These are phyloP conservation scores for Rutilus rutilus DNA, from an alignment of 2,113 vertebrate genomes.

Conservation along the genomic window DNA sequence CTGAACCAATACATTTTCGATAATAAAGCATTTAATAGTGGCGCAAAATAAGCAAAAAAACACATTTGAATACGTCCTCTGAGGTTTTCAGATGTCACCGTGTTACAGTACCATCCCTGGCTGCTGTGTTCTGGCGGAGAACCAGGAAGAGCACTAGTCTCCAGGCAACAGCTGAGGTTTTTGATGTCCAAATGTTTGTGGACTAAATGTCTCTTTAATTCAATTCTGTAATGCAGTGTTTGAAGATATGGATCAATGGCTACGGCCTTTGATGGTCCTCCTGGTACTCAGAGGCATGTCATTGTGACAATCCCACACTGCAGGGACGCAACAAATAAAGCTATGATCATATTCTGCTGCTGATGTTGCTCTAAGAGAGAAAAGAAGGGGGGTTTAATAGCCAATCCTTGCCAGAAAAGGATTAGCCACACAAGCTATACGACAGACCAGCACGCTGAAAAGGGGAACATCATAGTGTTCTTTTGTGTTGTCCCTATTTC, in stretches of 20 bases:
- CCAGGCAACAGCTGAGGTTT: constrained; percentile 63
- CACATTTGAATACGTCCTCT: not conserved
- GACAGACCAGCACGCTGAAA: constrained; percentile 18
- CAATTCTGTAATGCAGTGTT: constrained; percentile 65
- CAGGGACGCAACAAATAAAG: constrained; percentile 51
- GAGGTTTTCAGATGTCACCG: constrained; percentile 43
- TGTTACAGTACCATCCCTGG: constrained; percentile 34
- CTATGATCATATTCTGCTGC: constrained; percentile 36
- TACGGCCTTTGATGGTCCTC: constrained; percentile 59
- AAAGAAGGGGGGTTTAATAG: constrained; percentile 27
- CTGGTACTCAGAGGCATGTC: constrained; percentile 62
- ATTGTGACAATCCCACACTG: constrained; percentile 58
- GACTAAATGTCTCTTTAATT: constrained; percentile 67
- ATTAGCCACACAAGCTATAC: constrained; percentile 29
- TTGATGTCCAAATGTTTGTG: constrained; percentile 67
- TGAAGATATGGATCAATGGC: constrained; percentile 65
- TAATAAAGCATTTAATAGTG: not conserved
- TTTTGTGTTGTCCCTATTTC: constrained; percentile 22
- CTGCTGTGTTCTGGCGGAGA: constrained; percentile 45
- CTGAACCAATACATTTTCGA: not conserved
- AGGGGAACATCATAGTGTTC: not conserved
- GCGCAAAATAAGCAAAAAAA: not conserved
- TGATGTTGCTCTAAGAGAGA: constrained; percentile 9
- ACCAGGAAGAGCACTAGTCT: constrained; percentile 55
- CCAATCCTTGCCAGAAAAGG: constrained; percentile 44